Conservation (phyloP, 2,113 vertebrate genomes). For the Eubucco bourcierii region DNA sequence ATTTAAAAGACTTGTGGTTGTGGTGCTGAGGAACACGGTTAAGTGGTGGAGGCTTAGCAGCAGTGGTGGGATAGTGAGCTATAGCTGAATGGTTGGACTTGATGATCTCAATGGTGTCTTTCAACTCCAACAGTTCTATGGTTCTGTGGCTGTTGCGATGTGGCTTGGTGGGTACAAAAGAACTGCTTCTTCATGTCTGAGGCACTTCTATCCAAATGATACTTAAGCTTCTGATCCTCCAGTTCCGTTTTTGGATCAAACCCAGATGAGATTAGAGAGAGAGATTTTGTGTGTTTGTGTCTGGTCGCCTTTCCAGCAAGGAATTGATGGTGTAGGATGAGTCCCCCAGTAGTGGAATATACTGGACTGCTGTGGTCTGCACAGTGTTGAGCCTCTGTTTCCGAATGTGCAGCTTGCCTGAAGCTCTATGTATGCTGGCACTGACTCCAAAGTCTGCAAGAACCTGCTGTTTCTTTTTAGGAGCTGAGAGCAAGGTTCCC, state of each 20-base stretch:
- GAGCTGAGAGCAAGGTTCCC: not conserved
- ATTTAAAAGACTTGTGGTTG: no score
- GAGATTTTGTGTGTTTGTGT: not conserved
- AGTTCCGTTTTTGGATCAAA: not conserved
- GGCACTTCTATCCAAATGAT: not conserved
- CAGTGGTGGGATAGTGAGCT: no score
- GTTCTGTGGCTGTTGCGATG: not conserved
- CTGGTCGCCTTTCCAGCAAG: not conserved
- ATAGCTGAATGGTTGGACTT: no score
- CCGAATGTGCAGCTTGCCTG: rapidly evolving
- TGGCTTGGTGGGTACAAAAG: not conserved
- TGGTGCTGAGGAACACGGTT: no score
- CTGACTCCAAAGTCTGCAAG: rapidly evolving
- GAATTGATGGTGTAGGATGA: not conserved
- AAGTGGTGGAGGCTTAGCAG: no score
- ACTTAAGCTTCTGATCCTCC: not conserved
- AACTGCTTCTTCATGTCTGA: not conserved
- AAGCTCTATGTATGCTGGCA: rapidly evolving
- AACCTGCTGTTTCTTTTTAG: not conserved
- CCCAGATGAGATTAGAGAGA: not conserved
- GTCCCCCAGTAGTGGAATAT: not conserved
- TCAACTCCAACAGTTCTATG: not conserved
- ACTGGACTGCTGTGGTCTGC: not conserved
- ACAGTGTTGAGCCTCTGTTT: not conserved
- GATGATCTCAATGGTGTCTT: no score